Conservation (phyloP, 2,113 vertebrate species). For the Albula goreensis region DNA sequence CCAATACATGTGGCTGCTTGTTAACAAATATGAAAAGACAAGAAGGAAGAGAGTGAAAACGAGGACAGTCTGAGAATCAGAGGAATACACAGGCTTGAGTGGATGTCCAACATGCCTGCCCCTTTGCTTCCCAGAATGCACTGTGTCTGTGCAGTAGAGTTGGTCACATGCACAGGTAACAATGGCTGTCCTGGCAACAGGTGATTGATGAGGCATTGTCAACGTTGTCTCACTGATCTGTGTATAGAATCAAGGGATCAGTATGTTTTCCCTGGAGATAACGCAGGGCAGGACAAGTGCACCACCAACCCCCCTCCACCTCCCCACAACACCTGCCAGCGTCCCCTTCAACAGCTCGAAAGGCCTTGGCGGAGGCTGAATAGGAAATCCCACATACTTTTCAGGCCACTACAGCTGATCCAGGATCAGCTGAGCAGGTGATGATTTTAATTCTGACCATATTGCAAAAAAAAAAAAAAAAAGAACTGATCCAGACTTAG, state of each 20-base stretch:
- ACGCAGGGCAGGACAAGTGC: conserved; percentile 20
- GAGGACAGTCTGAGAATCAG: background rate
- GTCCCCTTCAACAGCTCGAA: background rate
- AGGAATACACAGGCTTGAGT: background rate
- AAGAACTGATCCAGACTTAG: background rate
- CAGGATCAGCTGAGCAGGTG: background rate
- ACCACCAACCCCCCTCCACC: conserved; percentile 22
- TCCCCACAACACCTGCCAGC: background rate
- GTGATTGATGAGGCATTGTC: conserved; percentile 39
- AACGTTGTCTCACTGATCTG: conserved; percentile 32
- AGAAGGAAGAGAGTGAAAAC: background rate
- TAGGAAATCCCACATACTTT: conserved; percentile 1
- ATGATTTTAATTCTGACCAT: background rate
- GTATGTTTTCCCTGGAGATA: conserved; percentile 42
- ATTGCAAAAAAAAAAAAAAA: background rate
- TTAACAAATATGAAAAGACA: background rate
- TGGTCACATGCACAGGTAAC: conserved; percentile 21
- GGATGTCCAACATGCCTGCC: background rate
- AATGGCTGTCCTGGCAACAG: conserved; percentile 31
- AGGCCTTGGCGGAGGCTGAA: background rate
- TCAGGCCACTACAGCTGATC: background rate
- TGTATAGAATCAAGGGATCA: conserved; percentile 45
- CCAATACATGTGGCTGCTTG: background rate
- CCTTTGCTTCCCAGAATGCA: background rate
- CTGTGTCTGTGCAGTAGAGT: background rate